phyloP scores from a whole-genome alignment of 2,797 vertebrate genomes.

The Buceros bicornis region DNA sequence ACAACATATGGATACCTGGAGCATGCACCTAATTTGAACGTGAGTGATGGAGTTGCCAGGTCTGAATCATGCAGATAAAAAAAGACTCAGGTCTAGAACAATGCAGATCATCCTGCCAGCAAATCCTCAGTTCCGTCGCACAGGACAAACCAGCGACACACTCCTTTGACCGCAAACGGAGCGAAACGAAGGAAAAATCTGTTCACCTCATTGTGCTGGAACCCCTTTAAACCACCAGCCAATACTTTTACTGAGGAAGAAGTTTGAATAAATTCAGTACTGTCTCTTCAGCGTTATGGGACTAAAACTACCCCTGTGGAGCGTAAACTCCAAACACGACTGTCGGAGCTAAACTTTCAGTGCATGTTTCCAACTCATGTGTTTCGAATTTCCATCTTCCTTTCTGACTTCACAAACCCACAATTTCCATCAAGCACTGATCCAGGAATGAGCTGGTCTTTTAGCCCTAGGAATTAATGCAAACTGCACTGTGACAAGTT shows the following conservation, averaged over 20 bases:
- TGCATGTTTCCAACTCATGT: neutral
- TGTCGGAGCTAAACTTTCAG: neutral
- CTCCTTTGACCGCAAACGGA: slow-evolving; percentile 16
- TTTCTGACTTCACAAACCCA: neutral
- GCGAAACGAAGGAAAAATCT: neutral
- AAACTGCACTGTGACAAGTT: neutral
- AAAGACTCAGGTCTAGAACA: neutral
- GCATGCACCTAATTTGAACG: slow-evolving; percentile 15
- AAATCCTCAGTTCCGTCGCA: neutral
- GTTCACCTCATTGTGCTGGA: neutral
- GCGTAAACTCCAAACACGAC: neutral
- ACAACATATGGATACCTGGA: neutral
- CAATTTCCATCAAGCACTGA: neutral
- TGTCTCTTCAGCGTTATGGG: neutral
- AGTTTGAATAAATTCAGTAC: neutral
- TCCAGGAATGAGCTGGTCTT: neutral
- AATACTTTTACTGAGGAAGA: neutral
- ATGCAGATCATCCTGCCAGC: neutral
- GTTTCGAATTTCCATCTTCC: neutral
- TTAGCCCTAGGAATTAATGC: neutral
- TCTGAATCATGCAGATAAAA: slow-evolving; percentile 30
- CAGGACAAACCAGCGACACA: neutral
- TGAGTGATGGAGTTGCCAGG: neutral
- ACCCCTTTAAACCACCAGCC: neutral
- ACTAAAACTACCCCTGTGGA: neutral